Percentiles rank a stretch among this genome's conserved stretches.
phyloP scores from a whole-genome alignment of 2,113 vertebrate species.

The Leucopsar rothschildi region DNA sequence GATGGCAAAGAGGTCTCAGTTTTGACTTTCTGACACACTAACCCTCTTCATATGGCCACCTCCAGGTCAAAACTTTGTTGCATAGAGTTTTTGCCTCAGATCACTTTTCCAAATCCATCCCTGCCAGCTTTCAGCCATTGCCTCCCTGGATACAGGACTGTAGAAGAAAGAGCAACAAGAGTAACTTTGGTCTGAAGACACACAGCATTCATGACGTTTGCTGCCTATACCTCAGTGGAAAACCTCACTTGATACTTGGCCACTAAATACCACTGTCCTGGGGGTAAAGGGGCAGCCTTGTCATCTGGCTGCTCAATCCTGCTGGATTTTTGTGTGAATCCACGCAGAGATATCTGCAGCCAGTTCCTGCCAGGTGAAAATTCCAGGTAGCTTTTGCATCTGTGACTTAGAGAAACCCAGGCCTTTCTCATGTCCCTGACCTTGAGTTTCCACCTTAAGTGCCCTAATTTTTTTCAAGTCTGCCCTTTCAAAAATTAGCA shows the following conservation, averaged over 20 bases:
- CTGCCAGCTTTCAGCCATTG: neutral
- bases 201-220: accelerated
- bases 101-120: accelerated
- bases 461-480: neutral
- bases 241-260: neutral
- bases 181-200: neutral
- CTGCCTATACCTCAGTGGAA: accelerated
- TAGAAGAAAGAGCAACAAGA: neutral
- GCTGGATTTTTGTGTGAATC: accelerated
- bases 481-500: neutral
- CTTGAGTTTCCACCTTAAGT: neutral
- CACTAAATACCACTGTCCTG: neutral
- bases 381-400: neutral
- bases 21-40: neutral
- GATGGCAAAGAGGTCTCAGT: neutral
- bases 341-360: neutral
- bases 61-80: neutral
- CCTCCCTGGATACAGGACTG: neutral
- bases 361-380: neutral
- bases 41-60: neutral
- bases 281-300: neutral
- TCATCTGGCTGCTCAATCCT: neutral
- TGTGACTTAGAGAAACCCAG: neutral
- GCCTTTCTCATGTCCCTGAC: neutral
- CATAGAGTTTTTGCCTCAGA: neutral